Conservation (phyloP, 2,797 vertebrate species). For the Hypotaenidia philippensis region DNA sequence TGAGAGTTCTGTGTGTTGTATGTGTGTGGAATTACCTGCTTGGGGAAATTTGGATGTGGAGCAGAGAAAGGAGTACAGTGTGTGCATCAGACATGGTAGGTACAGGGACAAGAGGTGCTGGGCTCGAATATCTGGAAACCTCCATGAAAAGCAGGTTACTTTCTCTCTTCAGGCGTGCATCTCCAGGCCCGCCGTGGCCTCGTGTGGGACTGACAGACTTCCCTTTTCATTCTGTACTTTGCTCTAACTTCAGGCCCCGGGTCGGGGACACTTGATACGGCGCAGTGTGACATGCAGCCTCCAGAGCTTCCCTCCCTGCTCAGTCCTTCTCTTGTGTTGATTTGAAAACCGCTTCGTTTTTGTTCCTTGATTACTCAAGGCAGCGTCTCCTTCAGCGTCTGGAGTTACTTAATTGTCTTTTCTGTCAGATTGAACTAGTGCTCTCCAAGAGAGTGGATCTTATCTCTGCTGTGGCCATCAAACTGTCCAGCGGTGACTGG, state of each 20-base stretch:
- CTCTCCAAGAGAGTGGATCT: background rate
- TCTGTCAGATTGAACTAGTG: background rate
- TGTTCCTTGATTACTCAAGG: background rate
- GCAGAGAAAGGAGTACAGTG: background rate
- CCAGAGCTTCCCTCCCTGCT: background rate
- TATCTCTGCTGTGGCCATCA: background rate
- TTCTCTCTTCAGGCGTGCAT: background rate
- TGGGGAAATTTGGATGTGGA: background rate
- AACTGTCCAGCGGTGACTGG: accelerated
- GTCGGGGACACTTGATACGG: accelerated
- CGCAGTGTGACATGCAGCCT: background rate
- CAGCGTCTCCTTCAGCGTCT: background rate
- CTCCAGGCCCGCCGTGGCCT: background rate
- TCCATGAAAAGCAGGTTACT: background rate
- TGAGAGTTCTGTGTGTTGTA: background rate
- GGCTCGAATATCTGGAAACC: background rate
- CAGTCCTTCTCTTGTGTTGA: background rate
- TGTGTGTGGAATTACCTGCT: background rate
- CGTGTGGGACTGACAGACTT: background rate
- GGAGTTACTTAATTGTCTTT: background rate
- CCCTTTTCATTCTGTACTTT: background rate
- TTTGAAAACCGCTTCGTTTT: background rate
- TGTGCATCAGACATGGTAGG: background rate
- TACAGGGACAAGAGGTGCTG: background rate
- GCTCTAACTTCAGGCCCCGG: background rate